Evolutionary conservation across 1,140 invertebrate species (phyloP), one percentile per base, ranked within the genome.

Genomic region (Ctenoplectra terminalis): DNA sequence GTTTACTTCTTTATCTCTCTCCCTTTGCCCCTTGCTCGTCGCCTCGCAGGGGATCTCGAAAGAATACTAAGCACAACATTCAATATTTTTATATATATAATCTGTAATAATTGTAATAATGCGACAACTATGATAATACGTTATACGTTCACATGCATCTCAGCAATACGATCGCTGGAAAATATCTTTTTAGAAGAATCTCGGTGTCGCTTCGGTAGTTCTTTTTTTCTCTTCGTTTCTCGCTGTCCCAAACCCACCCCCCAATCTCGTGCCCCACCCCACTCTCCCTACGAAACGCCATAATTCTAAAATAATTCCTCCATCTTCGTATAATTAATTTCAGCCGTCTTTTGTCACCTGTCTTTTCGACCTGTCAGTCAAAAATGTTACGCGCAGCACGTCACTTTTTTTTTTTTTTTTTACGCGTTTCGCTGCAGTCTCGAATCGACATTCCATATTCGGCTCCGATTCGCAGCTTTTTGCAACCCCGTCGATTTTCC

Each of bases 61-160:
- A 91, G 91, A 91, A 90, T 87, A 90, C 88, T 91, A 92, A 90
- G 86, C 91, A 93, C 93, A 93, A 93, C 91, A 93, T 92, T 92
- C 82, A 93, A 93, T 92, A 92, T 90, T 90, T 76, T n/a, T 37
- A 61, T 73, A 40, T 20, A 64, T 52, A 64, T 63, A 61, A 40
- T 40, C 4, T 40, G 88, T 90, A 48, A 66, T 84, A 90, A 88
- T 87, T 76, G 89, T 92, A 92, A 92, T 92, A 90, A 92, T 92
- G 87, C 83, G 82, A 89, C 87, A 87, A 85, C 72, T 85, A 85
- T 73, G 70, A 87, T 88, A 86, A 84, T 86, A 52, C 48, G 80
- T 70, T 80, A 81, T 69, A 87, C 71, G 63, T 83, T 63, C 37
- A 69, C 85, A 86, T 80, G 85, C 67, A 76, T 43, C 43, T 60